Conservation (phyloP, 2,888 invertebrate species). For the Eledona agricola region DNA sequence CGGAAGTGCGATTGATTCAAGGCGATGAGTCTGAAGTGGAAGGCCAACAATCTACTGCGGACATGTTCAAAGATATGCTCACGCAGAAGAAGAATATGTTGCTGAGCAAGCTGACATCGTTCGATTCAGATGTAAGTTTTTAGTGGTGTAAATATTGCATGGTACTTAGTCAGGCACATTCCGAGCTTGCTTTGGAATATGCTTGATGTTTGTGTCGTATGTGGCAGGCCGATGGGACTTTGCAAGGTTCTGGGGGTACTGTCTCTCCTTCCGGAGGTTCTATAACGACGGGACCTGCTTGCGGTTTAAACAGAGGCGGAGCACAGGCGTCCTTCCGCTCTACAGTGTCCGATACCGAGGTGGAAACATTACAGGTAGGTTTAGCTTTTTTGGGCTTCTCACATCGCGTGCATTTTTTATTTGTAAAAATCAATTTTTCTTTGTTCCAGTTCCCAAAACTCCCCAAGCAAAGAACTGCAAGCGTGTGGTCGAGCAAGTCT, state of each 20-base stretch:
- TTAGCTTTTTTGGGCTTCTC: constrained; percentile 1
- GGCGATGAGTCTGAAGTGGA: constrained; percentile 71
- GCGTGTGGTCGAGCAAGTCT: constrained; percentile 93
- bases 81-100: constrained; percentile 90
- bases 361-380: constrained; percentile 88
- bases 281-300: constrained; percentile 79
- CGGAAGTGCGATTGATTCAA: constrained; percentile 69
- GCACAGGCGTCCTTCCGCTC: constrained; percentile 82
- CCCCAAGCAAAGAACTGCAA: constrained; percentile 82
- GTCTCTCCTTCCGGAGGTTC: constrained; percentile 75
- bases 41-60: constrained; percentile 81
- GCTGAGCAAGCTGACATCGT: constrained; percentile 86
- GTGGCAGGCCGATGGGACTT: constrained; percentile 68
- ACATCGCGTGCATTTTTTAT: constrained; percentile 4
- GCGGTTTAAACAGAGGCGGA: constrained; percentile 75
- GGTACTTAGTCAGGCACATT: constrained; percentile 39
- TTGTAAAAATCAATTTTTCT: constrained; percentile 4
- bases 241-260: constrained; percentile 71
- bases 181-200: constrained; percentile 47
- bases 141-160: constrained; percentile 6
- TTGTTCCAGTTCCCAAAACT: constrained; percentile 72
- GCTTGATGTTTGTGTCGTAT: constrained; percentile 58
- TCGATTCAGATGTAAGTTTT: constrained; percentile 86
- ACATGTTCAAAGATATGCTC: constrained; percentile 93
- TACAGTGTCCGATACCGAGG: constrained; percentile 94